Evolutionary conservation across 2,797 vertebrate genomes (phyloP).

Genomic region (Eospalax fontanierii): DNA sequence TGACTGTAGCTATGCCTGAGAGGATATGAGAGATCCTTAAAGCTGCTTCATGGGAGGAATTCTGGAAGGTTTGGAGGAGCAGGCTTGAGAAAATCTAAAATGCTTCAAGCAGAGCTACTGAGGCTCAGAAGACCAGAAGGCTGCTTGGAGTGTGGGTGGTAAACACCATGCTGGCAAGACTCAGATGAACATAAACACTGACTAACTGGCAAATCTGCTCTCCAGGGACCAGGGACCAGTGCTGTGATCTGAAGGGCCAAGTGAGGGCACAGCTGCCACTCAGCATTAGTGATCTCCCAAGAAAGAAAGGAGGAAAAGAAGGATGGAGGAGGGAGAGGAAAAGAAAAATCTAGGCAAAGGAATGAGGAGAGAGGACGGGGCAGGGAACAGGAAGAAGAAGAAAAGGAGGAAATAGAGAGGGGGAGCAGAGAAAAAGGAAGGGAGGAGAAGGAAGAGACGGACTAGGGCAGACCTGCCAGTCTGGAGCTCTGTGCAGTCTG

Average conservation of each 20-base stretch:
- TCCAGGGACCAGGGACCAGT: background rate
- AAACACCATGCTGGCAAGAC: background rate
- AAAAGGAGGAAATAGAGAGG: background rate
- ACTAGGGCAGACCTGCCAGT: background rate
- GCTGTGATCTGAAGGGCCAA: background rate
- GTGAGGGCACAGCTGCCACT: background rate
- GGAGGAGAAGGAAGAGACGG: background rate
- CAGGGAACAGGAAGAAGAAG: too few species aligned
- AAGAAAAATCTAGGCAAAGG: background rate
- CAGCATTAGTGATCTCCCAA: background rate
- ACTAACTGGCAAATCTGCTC: background rate
- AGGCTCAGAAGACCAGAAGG: background rate
- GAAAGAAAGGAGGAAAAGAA: background rate
- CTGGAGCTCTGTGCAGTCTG: background rate
- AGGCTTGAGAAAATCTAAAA: background rate
- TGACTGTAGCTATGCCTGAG: background rate
- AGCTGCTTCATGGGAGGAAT: background rate
- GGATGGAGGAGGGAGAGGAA: too few species aligned
- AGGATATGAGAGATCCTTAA: background rate
- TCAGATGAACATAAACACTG: background rate
- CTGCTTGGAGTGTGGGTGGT: background rate
- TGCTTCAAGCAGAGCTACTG: background rate
- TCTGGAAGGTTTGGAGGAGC: background rate
- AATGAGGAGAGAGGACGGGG: background rate
- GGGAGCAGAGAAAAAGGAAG: too few species aligned